Percentiles rank a stretch among this genome's conserved stretches.
Conservation (phyloP, 2,888 invertebrate species). For the Desoria tigrina region DNA sequence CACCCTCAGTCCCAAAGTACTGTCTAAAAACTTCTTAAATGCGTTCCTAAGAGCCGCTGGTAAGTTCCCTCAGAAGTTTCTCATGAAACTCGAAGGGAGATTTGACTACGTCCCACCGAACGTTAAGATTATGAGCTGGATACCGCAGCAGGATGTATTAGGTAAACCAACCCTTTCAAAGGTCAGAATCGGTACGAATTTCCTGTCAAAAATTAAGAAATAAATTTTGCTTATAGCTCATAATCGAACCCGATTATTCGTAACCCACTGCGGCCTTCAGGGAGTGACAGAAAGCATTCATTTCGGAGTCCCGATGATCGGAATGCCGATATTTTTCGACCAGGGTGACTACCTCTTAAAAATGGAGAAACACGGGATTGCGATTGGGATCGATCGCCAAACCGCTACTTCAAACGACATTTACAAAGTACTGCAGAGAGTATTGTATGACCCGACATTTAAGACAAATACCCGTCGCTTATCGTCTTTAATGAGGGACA, state of each 20-base stretch:
- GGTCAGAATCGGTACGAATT: too few species aligned
- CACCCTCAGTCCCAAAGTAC: not conserved
- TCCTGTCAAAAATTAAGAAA: too few species aligned
- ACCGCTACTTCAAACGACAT: not conserved
- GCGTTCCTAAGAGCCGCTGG: not conserved
- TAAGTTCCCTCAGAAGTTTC: not conserved
- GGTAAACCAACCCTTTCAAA: too few species aligned
- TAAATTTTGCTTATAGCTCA: too few species aligned
- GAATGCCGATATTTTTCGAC: not conserved
- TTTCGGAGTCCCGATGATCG: constrained; percentile 47
- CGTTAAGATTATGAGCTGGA: not conserved
- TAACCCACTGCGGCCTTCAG: not conserved
- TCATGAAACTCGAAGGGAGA: not conserved
- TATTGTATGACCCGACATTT: not conserved
- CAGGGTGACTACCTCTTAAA: not conserved
- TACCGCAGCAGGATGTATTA: not conserved
- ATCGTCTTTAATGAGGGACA: not conserved
- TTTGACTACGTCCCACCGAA: not conserved
- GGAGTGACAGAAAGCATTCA: constrained; percentile 34
- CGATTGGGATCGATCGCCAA: not conserved
- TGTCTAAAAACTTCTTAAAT: not conserved
- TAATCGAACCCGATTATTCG: not conserved
- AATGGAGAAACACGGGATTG: not conserved
- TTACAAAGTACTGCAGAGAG: not conserved
- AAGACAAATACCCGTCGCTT: not conserved